Evolutionary conservation across 1,140 invertebrate genomes (phyloP), one percentile per base, ranked within the genome.

Genomic region (Trichonephila clavata): DNA sequence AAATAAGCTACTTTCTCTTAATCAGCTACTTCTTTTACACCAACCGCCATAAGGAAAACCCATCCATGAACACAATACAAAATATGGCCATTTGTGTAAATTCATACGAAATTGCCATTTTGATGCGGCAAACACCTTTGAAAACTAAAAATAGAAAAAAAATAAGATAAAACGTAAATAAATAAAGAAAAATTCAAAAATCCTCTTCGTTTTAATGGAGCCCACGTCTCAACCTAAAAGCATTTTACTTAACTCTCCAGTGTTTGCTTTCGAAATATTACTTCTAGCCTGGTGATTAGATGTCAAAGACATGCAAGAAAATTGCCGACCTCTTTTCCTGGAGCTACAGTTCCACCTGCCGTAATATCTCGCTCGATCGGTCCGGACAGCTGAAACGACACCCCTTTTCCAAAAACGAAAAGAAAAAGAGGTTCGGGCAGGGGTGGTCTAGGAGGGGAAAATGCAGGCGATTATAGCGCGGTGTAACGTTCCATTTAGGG

Each of bases 401-500:
- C 57, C 84, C 57, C 60, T 20, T 14, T 18, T 10, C 24, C n/a
- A 86, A 63, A 63, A 86, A 86, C n/a, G 10, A 20, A 61, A 61
- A 61, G 59, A 57, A 57, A 59, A 83, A 83, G 81, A n/a, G n/a
- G 21, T n/a, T 57, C 39, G 20, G 27, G 50, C 21, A 83, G 50
- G 50, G 39, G 81, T 50, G 81, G 43, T 24, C 8, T 21, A 57
- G 27, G 27, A 84, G 83, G 68, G 65, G 65, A 89, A 89, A 89
- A 68, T 77, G 87, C 87, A n/a, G 43, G 87, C 87, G 87, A 89
- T 89, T 89, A 89, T 57, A 65, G 87, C 87, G 16, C 87, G 18
- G 87, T 89, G 65, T 89, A 89, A 89, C 87, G 87, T 89, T 89
- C 87, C 87, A 89, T 89, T 89, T 77, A 89, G 87, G 87, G 87